A percentile compares a stretch with the other conserved stretches of the same genome.
Evolutionary conservation across 2,797 vertebrate species (phyloP).

Genomic region (Psittacula derbiana): DNA sequence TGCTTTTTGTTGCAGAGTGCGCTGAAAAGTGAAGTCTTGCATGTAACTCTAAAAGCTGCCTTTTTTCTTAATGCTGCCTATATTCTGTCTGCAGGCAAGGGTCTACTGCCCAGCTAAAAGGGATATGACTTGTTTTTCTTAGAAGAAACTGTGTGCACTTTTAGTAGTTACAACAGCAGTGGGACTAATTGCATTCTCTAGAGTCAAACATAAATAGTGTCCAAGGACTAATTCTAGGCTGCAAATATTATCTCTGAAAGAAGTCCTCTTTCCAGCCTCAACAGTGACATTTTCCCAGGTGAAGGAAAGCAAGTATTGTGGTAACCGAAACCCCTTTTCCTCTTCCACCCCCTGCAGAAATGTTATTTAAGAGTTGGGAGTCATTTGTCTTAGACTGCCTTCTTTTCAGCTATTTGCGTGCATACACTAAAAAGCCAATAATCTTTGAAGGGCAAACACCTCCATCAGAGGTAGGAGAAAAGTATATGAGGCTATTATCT

Average conservation of each 20-base stretch:
- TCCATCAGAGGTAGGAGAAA: not conserved
- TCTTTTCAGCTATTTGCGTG: not conserved
- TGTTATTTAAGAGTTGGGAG: not conserved
- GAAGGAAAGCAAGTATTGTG: not conserved
- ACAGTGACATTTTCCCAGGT: not conserved
- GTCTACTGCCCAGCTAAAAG: not conserved
- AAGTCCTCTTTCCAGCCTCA: not conserved
- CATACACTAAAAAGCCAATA: not conserved
- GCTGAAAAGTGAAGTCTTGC: not conserved
- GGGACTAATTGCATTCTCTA: not conserved
- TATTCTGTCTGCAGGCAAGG: not conserved
- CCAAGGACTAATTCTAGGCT: not conserved
- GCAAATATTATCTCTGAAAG: not conserved
- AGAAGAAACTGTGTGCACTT: not conserved
- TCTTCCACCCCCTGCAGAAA: not conserved
- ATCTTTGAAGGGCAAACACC: not conserved
- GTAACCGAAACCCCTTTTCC: fast-evolving
- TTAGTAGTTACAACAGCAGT: not conserved
- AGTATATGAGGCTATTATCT: not conserved
- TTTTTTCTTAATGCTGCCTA: not conserved
- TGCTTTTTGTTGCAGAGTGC: not conserved
- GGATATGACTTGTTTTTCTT: not conserved
- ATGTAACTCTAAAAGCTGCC: not conserved
- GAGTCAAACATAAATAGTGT: not conserved
- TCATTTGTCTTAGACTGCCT: not conserved